Evolutionary conservation across 2,797 vertebrate species (phyloP).

Genomic region (Mastacembelus armatus): DNA sequence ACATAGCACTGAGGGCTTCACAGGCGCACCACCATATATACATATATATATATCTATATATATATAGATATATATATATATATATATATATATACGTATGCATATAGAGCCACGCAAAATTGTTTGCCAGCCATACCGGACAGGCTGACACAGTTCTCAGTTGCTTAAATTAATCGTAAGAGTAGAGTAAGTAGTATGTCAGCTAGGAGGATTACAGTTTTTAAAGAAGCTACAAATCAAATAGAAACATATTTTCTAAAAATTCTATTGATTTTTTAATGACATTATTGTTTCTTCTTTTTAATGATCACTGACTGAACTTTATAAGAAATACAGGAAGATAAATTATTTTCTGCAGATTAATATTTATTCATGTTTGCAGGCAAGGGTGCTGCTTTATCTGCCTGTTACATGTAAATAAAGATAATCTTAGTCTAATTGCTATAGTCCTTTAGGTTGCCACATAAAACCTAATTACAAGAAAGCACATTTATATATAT

Average conservation of each 20-base stretch:
- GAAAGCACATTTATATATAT: conserved; percentile 20
- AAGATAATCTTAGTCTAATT: conserved; percentile 2
- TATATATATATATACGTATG: too few relatives aligned
- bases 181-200: background rate
- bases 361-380: conserved; percentile 31
- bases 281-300: background rate
- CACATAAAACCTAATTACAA: background rate
- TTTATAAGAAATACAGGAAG: too few relatives aligned
- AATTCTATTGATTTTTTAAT: conserved; percentile 14
- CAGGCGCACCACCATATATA: conserved; percentile 56
- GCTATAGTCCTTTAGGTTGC: background rate
- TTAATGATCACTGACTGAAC: conserved; percentile 1
- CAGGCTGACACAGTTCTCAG: conserved; percentile 29
- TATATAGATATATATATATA: too few relatives aligned
- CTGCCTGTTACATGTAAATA: conserved; percentile 10
- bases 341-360: conserved; percentile 15
- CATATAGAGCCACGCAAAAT: conserved; percentile 37
- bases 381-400: conserved; percentile 2
- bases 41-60: too few relatives aligned
- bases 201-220: background rate
- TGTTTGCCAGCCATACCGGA: conserved; percentile 39
- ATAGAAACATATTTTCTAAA: conserved; percentile 17
- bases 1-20: conserved; percentile 78
- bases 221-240: conserved; percentile 11
- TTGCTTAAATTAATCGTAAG: conserved; percentile 24